Evolutionary conservation across 2,113 vertebrate species (phyloP).

Genomic region (Mirza zaza): DNA sequence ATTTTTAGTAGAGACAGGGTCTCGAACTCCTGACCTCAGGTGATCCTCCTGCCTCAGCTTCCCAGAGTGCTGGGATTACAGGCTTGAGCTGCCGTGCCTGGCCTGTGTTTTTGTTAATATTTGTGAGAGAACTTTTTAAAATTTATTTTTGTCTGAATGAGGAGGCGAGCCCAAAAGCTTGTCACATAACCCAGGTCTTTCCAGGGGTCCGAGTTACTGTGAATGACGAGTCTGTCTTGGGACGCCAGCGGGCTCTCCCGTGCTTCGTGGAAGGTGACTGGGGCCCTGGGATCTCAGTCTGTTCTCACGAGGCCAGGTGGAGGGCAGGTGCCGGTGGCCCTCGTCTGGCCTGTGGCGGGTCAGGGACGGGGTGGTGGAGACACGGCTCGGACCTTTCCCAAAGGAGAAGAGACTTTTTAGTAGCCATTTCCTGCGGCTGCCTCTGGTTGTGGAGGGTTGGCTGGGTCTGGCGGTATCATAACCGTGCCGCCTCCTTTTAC

Average conservation of each 20-base stretch:
- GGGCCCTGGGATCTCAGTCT: not conserved
- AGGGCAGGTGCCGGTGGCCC: not conserved
- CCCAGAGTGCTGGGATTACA: too few relatives aligned
- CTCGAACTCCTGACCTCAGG: too few relatives aligned
- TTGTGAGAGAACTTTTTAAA: not conserved
- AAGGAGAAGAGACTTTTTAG: not conserved
- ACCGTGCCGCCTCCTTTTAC: too few relatives aligned
- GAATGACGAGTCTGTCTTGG: not conserved
- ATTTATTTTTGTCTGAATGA: too few relatives aligned
- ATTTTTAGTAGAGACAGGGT: too few relatives aligned
- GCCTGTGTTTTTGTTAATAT: not conserved
- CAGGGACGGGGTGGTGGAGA: too few relatives aligned
- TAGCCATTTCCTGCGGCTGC: accelerated
- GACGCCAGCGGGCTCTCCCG: accelerated
- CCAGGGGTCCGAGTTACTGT: not conserved
- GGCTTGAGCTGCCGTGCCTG: too few relatives aligned
- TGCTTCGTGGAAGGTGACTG: not conserved
- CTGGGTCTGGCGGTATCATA: not conserved
- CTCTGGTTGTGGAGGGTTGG: not conserved
- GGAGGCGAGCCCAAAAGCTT: too few relatives aligned
- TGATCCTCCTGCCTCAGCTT: too few relatives aligned
- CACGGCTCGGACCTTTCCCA: accelerated
- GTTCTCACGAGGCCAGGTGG: not conserved
- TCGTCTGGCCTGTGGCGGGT: too few relatives aligned
- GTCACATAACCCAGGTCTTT: not conserved